Evolutionary conservation across 2,113 vertebrate species (phyloP), one percentile per base, ranked within the genome.

Genomic region (Seriola aureovittata): DNA sequence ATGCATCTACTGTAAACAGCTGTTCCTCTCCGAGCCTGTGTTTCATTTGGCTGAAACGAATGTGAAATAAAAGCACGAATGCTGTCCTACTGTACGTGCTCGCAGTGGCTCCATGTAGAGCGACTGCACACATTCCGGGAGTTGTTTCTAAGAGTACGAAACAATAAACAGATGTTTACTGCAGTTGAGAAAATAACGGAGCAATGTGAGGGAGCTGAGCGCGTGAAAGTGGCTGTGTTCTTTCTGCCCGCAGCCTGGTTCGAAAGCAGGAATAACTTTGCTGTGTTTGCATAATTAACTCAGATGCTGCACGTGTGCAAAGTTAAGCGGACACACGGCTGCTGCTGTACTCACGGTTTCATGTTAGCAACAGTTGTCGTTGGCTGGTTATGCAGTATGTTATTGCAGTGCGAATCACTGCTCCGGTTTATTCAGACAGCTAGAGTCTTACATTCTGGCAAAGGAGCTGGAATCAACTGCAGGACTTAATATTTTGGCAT

Each of bases 61-160:
- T 36, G 59, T 78, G n/a, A 78, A 80, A 69, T 62, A 88, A 52
- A 92, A 76, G 63, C 77, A 73, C 75, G 72, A 62, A 17, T 68
- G 13, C 8, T 69, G 21, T 78, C 46, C 38, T 25, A 0, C 64
- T 54, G 34, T 69, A 34, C 58, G 55, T 68, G 69, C 60, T 75
- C 29, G 65, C 74, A 55, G 67, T 65, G 44, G 59, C 42, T 82
- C 23, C 57, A 66, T 19, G 57, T 6, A 29, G 6, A 71, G 62
- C 76, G 65, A 10, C 48, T 19, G 68, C 74, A 69, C 82, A 80
- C 75, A 19, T 19, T 57, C 42, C 29, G 21, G 42, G 29, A 71
- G 66, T 77, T 67, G 21, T 77, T 69, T 42, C 25, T 8, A 55
- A 63, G 17, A 55, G n/a, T 13, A 11, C 32, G n/a, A 77, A 50